Base-by-base conservation (phyloP, 1,140 invertebrate species). In the Pentalonia nigronervosa region DNA sequence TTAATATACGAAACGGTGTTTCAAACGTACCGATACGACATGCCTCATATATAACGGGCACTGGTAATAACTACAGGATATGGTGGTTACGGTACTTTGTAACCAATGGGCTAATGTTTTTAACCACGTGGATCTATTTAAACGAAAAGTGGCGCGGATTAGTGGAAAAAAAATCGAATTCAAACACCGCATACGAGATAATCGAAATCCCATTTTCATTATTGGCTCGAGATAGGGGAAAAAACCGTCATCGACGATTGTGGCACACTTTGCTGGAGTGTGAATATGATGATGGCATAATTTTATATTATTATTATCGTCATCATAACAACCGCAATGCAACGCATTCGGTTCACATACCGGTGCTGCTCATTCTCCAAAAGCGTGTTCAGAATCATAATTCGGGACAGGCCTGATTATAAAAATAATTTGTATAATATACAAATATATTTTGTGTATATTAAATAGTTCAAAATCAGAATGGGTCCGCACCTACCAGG, bases 61-160 rank as follows among this genome's bases (percentile, higher is more conserved):
- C n/a, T n/a, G 60, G 30, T 17, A n/a, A 67, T 67, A n/a, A 11
- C 30, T 6, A n/a, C n/a, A n/a, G 30, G 60, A 67, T 11, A 67
- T 67, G 60, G 60, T 30, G 60, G 60, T 30, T 67, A 67, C 60
- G 60, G 56, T 21, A 60, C 56, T 25, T 30, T 21, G 36, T 84
- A 45, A 84, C 47, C 86, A 47, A n/a, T 30, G 45, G 45, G 86
- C 86, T 48, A 87, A 87, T 87, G 86, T 30, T 48, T 87, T 87
- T 87, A 14, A 48, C 86, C 30, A 7, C 47, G 47, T 48, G n/a
- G n/a, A 87, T 48, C 47, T 30, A 48, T 87, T 87, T 67, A 67
- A 87, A 47, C 14, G 84, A 25, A 30, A n/a, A 7, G 45, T 47
- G 86, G 45, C 45, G 45, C 1, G 83, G 50, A 53, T 53, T 53